Evolutionary conservation across 2,888 invertebrate genomes (phyloP).

Genomic region (Encarsia formosa): DNA sequence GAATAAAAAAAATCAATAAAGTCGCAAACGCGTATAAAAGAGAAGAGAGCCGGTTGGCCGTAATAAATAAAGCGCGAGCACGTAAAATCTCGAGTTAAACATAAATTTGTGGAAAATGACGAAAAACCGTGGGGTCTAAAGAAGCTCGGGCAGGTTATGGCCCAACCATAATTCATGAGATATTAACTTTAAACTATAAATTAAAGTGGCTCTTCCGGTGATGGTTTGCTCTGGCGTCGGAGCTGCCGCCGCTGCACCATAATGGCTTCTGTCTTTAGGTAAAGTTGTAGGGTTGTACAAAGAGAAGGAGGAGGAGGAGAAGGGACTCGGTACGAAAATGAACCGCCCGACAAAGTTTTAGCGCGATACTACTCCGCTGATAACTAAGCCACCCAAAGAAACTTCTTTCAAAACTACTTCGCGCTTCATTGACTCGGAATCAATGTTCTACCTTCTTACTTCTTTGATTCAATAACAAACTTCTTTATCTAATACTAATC

Average conservation of each 20-base stretch:
- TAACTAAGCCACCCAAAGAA: too few relatives aligned
- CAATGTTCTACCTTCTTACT: too few relatives aligned
- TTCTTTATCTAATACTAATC: too few relatives aligned
- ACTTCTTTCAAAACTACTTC: too few relatives aligned
- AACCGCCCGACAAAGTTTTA: background rate
- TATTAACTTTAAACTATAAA: conserved; percentile 28
- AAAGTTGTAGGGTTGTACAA: background rate
- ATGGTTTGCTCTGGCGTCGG: conserved; percentile 1
- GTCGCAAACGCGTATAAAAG: too few relatives aligned
- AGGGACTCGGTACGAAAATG: background rate
- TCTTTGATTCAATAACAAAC: too few relatives aligned
- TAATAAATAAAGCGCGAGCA: too few relatives aligned
- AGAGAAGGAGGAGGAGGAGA: too few relatives aligned
- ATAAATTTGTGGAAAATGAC: conserved; percentile 21
- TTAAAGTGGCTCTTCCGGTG: conserved; percentile 21
- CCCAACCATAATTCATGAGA: conserved; percentile 20
- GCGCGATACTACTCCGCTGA: background rate
- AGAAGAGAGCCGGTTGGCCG: too few relatives aligned
- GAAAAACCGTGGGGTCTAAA: conserved; percentile 17
- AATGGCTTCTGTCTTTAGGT: conserved; percentile 18
- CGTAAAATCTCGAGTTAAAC: background rate
- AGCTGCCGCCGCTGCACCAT: conserved; percentile 14
- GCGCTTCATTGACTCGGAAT: too few relatives aligned
- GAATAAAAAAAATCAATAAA: background rate
- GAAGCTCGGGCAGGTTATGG: conserved; percentile 18